Percentiles rank a stretch among this genome's conserved stretches.
Evolutionary conservation across 2,888 invertebrate species (phyloP).

Genomic region (Caenorhabditis macrosperma): DNA sequence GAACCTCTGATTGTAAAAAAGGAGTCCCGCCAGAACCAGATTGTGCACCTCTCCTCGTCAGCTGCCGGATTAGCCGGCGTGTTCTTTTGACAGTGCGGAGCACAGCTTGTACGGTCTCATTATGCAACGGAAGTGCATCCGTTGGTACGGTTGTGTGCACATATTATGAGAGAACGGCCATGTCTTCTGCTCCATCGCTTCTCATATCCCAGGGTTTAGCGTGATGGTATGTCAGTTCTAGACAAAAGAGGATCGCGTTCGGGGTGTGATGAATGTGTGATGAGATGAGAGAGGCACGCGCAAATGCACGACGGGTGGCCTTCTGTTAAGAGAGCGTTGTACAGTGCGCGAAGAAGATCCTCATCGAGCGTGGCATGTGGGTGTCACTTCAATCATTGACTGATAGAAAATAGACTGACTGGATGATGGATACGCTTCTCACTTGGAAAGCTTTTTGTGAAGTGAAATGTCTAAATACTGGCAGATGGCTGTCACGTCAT

Average conservation of each 20-base stretch:
- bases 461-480: constrained; percentile 39
- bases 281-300: constrained; percentile 12
- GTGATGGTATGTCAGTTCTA: constrained; percentile 28
- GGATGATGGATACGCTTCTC: constrained; percentile 53
- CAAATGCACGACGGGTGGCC: constrained; percentile 32
- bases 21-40: constrained; percentile 16
- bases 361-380: constrained; percentile 32
- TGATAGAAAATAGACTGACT: constrained; percentile 54
- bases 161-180: constrained; percentile 22
- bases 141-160: constrained; percentile 15
- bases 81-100: constrained; percentile 33
- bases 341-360: constrained; percentile 45
- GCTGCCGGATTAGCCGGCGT: constrained; percentile 46
- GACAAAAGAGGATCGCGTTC: constrained; percentile 30
- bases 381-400: constrained; percentile 30
- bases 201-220: not conserved
- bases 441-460: not conserved
- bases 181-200: not conserved
- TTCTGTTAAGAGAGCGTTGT: constrained; percentile 43
- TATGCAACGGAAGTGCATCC: constrained; percentile 49
- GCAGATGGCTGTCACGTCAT: constrained; percentile 42
- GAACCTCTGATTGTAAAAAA: constrained; percentile 31
- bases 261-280: constrained; percentile 38
- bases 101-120: constrained; percentile 43
- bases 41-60: constrained; percentile 26